Evolutionary conservation across 2,797 vertebrate genomes (phyloP).

Genomic region (Clarias laeviceps): DNA sequence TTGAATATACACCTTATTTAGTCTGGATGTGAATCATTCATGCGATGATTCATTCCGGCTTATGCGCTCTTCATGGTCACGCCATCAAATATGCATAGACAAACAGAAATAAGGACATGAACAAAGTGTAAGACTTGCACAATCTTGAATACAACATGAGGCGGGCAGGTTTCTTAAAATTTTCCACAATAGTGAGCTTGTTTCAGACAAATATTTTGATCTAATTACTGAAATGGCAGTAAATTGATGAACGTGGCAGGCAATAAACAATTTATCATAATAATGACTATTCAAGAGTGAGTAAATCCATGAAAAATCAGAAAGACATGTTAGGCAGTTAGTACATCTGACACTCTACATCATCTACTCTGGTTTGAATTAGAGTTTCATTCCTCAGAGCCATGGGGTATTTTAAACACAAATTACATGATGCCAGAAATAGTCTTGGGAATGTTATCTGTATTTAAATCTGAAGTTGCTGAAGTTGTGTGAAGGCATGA

Average conservation of each 20-base stretch:
- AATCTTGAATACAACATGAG: constrained; percentile 35
- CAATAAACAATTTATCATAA: constrained; percentile 35
- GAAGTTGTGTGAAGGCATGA: constrained; percentile 40
- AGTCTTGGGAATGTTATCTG: constrained; percentile 56
- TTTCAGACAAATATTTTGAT: constrained; percentile 22
- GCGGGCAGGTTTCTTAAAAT: constrained; percentile 21
- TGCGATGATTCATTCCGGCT: constrained; percentile 23
- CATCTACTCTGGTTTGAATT: constrained; percentile 54
- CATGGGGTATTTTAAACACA: constrained; percentile 54
- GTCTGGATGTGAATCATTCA: constrained; percentile 1
- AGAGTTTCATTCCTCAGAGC: constrained; percentile 54
- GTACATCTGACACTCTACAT: constrained; percentile 38
- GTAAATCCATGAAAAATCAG: constrained; percentile 49
- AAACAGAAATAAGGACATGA: constrained; percentile 40
- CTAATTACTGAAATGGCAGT: constrained; percentile 27
- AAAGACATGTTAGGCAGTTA: constrained; percentile 40
- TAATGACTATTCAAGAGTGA: constrained; percentile 21
- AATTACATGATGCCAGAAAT: constrained; percentile 56
- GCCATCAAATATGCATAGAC: constrained; percentile 29
- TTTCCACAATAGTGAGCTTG: constrained; percentile 20
- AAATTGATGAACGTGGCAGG: constrained; percentile 33
- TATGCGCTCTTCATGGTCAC: constrained; percentile 40
- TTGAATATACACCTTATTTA: constrained; percentile 18
- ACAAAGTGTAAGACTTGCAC: constrained; percentile 41
- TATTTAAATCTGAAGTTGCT: constrained; percentile 43